Evolutionary conservation across 2,888 invertebrate genomes (phyloP), one percentile per base, ranked within the genome.

Genomic region (Mimumesa dahlbomi): DNA sequence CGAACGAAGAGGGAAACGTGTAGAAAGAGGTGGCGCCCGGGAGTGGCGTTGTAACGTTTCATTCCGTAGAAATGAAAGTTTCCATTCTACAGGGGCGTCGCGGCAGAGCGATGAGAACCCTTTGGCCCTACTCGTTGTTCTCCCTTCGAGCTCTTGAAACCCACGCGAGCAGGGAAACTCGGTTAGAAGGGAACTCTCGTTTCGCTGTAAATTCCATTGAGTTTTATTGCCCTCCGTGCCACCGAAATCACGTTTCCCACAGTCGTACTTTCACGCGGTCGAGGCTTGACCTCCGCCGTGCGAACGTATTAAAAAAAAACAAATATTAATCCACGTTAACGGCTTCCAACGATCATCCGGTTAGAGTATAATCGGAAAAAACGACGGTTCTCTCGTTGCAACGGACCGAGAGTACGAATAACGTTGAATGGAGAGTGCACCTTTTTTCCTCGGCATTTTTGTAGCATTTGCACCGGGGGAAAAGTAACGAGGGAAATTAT

Each of bases 191-290:
- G 76, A 74, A 72, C 54, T 79, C 75, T 76, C 77, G 58, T 82
- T 77, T 74, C 75, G 62, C 64, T 77, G 72, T 79, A 78, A 82
- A 82, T 79, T 79, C 77, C 76, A 75, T 77, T 69, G 74, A 73
- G 74, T 76, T 83, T 83, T 77, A 83, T 76, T 64, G 75, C 69
- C 36, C 42, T 4, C 16, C 34, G 1, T 9, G n/a, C 43, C 25
- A 7, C 16, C 58, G 54, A 73, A 68, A 79, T 73, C 72, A 74
- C 73, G 68, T 81, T 78, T 71, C 65, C 67, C 63, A 73, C 73
- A 82, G 75, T n/a, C 74, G 72, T 70, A 77, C 75, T 74, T 81
- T 74, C 73, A 73, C 67, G 36, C 46, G 49, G 7, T 22, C 45
- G 5, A 5, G 5, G 13, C n/a, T 29, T 18, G 29, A 19, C 7